Evolutionary conservation across 1,140 invertebrate species (phyloP).

Genomic region (Drosophila azteca): DNA sequence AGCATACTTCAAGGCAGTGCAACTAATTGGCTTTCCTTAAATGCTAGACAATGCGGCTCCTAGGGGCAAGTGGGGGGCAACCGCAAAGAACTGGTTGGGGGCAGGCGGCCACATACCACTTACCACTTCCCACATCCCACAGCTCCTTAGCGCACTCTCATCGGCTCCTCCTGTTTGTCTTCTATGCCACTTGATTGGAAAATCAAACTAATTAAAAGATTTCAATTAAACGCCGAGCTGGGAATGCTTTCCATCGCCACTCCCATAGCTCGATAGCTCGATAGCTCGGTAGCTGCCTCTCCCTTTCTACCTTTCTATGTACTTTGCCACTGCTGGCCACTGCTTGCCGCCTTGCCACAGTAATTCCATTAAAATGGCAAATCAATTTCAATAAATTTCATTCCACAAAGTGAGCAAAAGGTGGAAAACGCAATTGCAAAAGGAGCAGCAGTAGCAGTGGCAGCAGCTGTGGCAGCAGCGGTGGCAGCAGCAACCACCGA

Average conservation of each 20-base stretch:
- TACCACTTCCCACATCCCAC: not conserved
- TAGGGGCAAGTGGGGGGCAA: not conserved
- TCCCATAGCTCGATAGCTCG: no score
- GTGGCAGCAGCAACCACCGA: not conserved
- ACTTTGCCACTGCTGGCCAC: no score
- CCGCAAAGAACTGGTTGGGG: constrained; percentile 15
- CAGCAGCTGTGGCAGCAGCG: not conserved
- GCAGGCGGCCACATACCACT: no score
- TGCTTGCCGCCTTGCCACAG: constrained; percentile 35
- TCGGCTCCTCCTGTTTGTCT: constrained; percentile 43
- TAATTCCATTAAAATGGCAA: constrained; percentile 75
- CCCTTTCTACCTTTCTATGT: no score
- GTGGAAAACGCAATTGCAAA: constrained; percentile 37
- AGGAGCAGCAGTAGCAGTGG: not conserved
- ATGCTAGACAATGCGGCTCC: constrained; percentile 44
- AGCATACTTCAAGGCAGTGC: constrained; percentile 71
- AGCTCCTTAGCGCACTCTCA: no score
- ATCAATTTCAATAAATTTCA: constrained; percentile 81
- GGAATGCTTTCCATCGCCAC: constrained; percentile 25
- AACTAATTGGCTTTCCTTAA: constrained; percentile 79
- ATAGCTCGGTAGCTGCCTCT: not conserved
- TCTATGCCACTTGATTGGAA: constrained; percentile 75
- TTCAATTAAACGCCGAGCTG: constrained; percentile 79
- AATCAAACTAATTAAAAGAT: constrained; percentile 83
- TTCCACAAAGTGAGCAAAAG: constrained; percentile 49